Conservation (phyloP, 1,140 invertebrate genomes). For the Drosophila pseudoobscura region DNA sequence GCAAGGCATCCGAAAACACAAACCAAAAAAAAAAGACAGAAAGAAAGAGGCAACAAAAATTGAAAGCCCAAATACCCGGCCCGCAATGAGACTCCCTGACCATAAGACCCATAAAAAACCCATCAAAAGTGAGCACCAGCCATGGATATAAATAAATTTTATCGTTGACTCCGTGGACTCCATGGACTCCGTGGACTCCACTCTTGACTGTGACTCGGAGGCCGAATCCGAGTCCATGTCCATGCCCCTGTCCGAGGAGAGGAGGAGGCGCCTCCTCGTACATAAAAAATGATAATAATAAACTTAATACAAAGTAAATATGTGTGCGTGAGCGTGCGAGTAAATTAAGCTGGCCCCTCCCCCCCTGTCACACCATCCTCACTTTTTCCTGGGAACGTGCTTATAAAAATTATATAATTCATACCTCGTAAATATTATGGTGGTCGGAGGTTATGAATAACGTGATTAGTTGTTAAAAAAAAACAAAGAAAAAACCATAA, state of each 20-base stretch:
- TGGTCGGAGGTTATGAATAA: slow-evolving; percentile 72
- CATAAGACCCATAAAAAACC: slow-evolving; percentile 62
- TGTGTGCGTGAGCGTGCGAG: slow-evolving; percentile 75
- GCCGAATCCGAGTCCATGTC: slow-evolving; percentile 1
- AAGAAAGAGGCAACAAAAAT: slow-evolving; percentile 14
- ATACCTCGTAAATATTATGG: slow-evolving; percentile 78
- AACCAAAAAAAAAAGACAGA: not conserved
- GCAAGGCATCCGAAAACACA: slow-evolving; percentile 41
- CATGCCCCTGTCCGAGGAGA: slow-evolving; percentile 29
- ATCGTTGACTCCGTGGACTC: slow-evolving; percentile 44
- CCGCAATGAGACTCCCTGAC: slow-evolving; percentile 43
- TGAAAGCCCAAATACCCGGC: slow-evolving; percentile 38
- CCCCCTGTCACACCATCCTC: no score
- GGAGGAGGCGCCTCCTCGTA: slow-evolving; percentile 1
- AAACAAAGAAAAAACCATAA: slow-evolving; percentile 1
- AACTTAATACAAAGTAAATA: slow-evolving; percentile 78
- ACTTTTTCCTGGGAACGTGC: slow-evolving; percentile 62
- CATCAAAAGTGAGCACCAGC: slow-evolving; percentile 73
- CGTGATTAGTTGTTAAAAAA: slow-evolving; percentile 77
- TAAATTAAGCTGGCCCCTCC: slow-evolving; percentile 61
- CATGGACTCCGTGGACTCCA: not conserved
- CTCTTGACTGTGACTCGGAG: not conserved
- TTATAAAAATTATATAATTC: slow-evolving; percentile 82
- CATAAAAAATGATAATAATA: slow-evolving; percentile 82
- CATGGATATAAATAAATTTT: slow-evolving; percentile 74